Evolutionary conservation across 2,113 vertebrate species (phyloP).

Genomic region (Rutilus rutilus): DNA sequence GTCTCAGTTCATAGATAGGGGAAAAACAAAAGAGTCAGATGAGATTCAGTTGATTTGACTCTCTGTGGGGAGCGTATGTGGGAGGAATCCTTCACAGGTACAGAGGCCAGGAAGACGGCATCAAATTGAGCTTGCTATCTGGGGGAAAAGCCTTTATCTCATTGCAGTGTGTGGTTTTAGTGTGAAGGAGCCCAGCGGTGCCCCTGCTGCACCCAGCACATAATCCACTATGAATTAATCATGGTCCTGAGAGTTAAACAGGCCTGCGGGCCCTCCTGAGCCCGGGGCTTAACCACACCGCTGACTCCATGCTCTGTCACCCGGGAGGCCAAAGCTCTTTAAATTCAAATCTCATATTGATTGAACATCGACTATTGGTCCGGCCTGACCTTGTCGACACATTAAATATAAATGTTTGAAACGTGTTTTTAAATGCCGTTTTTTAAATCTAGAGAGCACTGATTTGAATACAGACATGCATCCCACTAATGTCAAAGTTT

Average conservation of each 20-base stretch:
- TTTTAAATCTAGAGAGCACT: constrained; percentile 67
- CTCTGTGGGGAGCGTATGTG: constrained; percentile 39
- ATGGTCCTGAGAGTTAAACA: constrained; percentile 79
- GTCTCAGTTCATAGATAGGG: constrained; percentile 35
- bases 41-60: constrained; percentile 49
- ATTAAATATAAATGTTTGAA: constrained; percentile 74
- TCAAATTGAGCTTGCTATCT: constrained; percentile 66
- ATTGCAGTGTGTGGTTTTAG: constrained; percentile 64
- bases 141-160: constrained; percentile 70
- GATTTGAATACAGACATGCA: constrained; percentile 57
- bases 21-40: constrained; percentile 57
- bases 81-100: constrained; percentile 57
- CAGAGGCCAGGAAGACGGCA: constrained; percentile 50
- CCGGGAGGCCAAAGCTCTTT: constrained; percentile 72
- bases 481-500: constrained; percentile 45
- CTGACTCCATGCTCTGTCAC: constrained; percentile 67
- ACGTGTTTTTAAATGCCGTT: constrained; percentile 71
- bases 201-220: constrained; percentile 68
- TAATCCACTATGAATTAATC: constrained; percentile 83
- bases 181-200: constrained; percentile 69
- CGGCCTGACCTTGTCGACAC: constrained; percentile 74
- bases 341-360: constrained; percentile 82
- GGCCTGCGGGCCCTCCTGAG: constrained; percentile 72
- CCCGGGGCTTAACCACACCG: constrained; percentile 69
- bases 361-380: constrained; percentile 77